Evolutionary conservation across 2,888 invertebrate genomes (phyloP).

Genomic region (Julus scandinavius): DNA sequence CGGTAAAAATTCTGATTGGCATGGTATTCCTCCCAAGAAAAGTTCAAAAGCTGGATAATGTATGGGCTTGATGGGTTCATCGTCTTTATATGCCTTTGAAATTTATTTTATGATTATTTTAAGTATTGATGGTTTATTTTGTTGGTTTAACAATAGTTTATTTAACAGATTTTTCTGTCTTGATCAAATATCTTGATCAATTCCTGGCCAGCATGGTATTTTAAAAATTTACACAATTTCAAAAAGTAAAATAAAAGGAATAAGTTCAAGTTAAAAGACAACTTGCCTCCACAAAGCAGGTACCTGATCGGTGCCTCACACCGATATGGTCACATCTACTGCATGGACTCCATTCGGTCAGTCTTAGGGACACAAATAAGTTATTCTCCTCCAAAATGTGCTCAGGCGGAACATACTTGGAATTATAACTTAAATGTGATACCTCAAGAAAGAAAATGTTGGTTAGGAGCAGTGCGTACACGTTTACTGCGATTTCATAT

Average conservation of each 20-base stretch:
- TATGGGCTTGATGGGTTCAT: slow-evolving; percentile 6
- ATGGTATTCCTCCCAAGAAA: slow-evolving; percentile 71
- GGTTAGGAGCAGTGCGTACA: background rate
- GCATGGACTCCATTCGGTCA: slow-evolving; percentile 76
- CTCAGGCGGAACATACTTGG: slow-evolving; percentile 66
- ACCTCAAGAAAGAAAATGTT: slow-evolving; percentile 17
- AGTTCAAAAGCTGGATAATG: slow-evolving; percentile 50
- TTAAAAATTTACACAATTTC: too few relatives aligned
- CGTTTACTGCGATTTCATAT: background rate
- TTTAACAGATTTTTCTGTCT: too few relatives aligned
- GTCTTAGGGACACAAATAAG: slow-evolving; percentile 70
- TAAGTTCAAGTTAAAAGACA: too few relatives aligned
- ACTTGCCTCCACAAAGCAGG: slow-evolving; percentile 70
- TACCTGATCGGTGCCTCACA: slow-evolving; percentile 71
- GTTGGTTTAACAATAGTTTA: too few relatives aligned
- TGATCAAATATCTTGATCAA: too few relatives aligned
- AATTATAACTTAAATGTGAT: slow-evolving; percentile 4
- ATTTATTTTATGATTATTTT: background rate
- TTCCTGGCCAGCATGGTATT: too few relatives aligned
- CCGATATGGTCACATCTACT: slow-evolving; percentile 73
- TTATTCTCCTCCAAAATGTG: slow-evolving; percentile 66
- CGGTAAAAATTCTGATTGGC: slow-evolving; percentile 71
- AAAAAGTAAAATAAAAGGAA: too few relatives aligned
- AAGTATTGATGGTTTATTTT: slow-evolving; percentile 61
- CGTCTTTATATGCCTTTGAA: background rate